Evolutionary conservation across 2,888 invertebrate genomes (phyloP).

Genomic region (Meandrusa payeni): DNA sequence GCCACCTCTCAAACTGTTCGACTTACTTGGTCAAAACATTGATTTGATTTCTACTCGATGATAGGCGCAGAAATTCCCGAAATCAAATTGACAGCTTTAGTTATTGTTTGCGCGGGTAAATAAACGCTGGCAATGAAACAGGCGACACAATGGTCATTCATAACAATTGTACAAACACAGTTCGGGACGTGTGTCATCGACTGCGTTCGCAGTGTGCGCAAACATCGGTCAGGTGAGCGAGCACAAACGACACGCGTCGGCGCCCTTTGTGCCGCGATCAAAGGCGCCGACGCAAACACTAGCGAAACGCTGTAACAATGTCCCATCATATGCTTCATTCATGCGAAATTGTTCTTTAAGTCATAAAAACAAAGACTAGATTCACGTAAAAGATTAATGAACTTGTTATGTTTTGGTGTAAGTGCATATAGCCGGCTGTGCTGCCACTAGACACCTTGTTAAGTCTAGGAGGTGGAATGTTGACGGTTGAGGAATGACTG

Average conservation of each 20-base stretch:
- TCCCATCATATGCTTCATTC: slow-evolving; percentile 34
- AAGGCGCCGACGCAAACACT: slow-evolving; percentile 69
- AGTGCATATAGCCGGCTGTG: slow-evolving; percentile 29
- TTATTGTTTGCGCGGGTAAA: slow-evolving; percentile 3
- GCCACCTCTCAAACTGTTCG: too few species aligned
- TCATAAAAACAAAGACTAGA: slow-evolving; percentile 19
- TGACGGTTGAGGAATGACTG: slow-evolving; percentile 47
- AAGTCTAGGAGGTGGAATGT: slow-evolving; percentile 62
- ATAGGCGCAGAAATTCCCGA: too few species aligned
- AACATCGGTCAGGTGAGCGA: slow-evolving; percentile 71
- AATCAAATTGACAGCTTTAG: neutral
- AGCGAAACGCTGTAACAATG: slow-evolving; percentile 25
- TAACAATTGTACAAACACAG: slow-evolving; percentile 23
- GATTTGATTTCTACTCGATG: too few species aligned
- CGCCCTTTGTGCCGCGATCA: slow-evolving; percentile 70
- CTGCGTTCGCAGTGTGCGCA: slow-evolving; percentile 37
- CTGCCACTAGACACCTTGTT: slow-evolving; percentile 70
- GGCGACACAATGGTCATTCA: slow-evolving; percentile 22
- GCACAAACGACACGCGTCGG: slow-evolving; percentile 72
- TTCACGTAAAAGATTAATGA: neutral
- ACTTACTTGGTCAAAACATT: too few species aligned
- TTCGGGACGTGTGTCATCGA: slow-evolving; percentile 22
- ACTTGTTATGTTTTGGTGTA: slow-evolving; percentile 6
- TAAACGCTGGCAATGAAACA: slow-evolving; percentile 30
- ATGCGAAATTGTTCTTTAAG: slow-evolving; percentile 12